Conservation (phyloP, 2,113 vertebrate genomes). For the Myiopsitta monachus region DNA sequence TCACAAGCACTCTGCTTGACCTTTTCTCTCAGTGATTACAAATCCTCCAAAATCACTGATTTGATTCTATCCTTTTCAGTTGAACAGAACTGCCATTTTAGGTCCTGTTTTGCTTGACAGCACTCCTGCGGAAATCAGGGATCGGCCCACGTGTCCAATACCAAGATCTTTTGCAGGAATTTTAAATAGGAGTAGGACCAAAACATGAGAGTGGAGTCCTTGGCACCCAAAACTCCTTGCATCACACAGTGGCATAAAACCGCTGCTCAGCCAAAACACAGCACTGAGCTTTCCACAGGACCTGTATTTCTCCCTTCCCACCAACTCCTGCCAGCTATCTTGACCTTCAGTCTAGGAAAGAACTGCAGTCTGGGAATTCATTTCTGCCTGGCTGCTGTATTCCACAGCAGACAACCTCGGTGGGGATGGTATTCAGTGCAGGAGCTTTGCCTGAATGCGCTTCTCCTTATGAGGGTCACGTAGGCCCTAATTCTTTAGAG, state of each 20-base stretch:
- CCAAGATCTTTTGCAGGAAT: background rate
- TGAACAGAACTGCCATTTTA: background rate
- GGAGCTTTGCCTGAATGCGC: background rate
- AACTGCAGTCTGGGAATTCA: background rate
- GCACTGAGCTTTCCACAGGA: background rate
- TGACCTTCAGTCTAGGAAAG: background rate
- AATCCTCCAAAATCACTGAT: background rate
- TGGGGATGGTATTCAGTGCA: background rate
- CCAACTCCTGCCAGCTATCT: background rate
- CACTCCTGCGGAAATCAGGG: background rate
- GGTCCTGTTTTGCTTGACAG: background rate
- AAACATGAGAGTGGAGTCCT: background rate
- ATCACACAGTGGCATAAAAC: background rate
- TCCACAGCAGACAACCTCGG: background rate
- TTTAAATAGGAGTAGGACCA: background rate
- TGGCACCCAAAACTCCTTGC: background rate
- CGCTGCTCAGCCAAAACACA: background rate
- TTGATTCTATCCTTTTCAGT: background rate
- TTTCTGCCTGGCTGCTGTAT: background rate
- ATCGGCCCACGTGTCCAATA: background rate
- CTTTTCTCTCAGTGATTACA: background rate
- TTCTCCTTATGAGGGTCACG: background rate
- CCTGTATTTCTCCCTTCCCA: background rate
- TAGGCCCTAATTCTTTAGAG: background rate
- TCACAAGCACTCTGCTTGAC: background rate